A percentile compares a stretch with the other conserved stretches of the same genome.
Conservation (phyloP, 2,113 vertebrate species). For the Mustela nigripes region DNA sequence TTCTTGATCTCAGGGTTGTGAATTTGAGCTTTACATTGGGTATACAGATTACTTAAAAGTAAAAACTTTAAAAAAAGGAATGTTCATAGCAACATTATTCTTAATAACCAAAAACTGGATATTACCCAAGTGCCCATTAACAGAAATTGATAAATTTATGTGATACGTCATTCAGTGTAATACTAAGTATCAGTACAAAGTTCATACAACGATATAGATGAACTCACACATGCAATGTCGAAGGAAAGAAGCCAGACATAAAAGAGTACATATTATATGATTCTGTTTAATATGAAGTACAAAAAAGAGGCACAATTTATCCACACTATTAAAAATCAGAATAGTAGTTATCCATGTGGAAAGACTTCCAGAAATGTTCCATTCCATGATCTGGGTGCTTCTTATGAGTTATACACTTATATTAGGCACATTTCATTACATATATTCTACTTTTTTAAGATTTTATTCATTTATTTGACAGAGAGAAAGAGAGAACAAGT, state of each 20-base stretch:
- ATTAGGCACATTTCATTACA: neutral
- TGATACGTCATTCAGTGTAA: neutral
- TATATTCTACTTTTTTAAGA: neutral
- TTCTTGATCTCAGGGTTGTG: neutral
- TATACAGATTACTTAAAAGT: neutral
- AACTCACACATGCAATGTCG: neutral
- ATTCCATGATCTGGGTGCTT: neutral
- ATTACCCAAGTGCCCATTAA: neutral
- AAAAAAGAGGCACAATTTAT: neutral
- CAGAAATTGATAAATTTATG: neutral
- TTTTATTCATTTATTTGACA: too few relatives aligned
- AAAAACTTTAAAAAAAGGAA: neutral
- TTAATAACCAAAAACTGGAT: conserved; percentile 5
- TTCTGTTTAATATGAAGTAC: neutral
- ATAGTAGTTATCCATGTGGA: neutral
- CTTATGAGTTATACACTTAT: neutral
- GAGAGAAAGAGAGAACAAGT: too few relatives aligned
- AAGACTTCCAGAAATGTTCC: neutral
- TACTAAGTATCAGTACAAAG: conserved; percentile 6
- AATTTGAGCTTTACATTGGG: neutral
- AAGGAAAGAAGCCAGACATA: neutral
- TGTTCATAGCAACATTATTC: neutral
- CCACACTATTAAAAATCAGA: conserved; percentile 43
- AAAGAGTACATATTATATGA: neutral
- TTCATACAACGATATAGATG: neutral